Evolutionary conservation across 2,113 vertebrate species (phyloP).

Genomic region (Kryptolebias marmoratus): DNA sequence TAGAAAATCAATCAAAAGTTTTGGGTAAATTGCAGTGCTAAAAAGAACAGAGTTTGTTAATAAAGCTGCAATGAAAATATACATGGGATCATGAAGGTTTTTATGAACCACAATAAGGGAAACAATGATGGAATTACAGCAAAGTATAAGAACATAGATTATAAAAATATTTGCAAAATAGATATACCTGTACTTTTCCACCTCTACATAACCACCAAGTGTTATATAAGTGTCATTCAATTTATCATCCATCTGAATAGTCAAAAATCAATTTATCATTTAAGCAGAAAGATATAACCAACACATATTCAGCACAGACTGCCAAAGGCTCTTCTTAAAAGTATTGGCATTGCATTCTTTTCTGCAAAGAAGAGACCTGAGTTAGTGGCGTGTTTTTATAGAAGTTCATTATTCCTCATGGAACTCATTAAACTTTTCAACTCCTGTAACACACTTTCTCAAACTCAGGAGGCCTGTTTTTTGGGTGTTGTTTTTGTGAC

Average conservation of each 20-base stretch:
- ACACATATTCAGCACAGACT: background rate
- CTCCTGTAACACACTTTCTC: background rate
- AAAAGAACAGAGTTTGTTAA: constrained; percentile 37
- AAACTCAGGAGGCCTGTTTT: background rate
- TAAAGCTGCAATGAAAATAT: constrained; percentile 53
- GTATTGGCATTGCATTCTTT: background rate
- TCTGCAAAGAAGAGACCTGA: background rate
- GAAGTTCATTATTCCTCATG: background rate
- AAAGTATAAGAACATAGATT: constrained; percentile 33
- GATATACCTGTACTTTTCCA: constrained; percentile 33
- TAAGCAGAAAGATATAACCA: background rate
- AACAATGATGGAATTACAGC: constrained; percentile 35
- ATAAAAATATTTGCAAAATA: constrained; percentile 40
- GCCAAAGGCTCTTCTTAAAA: background rate
- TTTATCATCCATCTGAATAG: constrained; percentile 13
- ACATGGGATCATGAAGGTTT: constrained; percentile 52
- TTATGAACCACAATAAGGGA: constrained; percentile 29
- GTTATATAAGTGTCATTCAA: constrained; percentile 34
- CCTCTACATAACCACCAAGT: constrained; percentile 19
- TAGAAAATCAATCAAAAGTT: constrained; percentile 34
- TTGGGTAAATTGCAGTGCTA: constrained; percentile 42
- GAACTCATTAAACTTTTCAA: background rate
- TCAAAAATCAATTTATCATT: too few species aligned
- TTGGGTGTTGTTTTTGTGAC: background rate
- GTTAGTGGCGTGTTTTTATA: background rate